A percentile compares a stretch with the other conserved stretches of the same genome.
These are phyloP conservation scores for Aromia moschata DNA, from an alignment of 2,888 invertebrate species.

Conservation along the genomic window DNA sequence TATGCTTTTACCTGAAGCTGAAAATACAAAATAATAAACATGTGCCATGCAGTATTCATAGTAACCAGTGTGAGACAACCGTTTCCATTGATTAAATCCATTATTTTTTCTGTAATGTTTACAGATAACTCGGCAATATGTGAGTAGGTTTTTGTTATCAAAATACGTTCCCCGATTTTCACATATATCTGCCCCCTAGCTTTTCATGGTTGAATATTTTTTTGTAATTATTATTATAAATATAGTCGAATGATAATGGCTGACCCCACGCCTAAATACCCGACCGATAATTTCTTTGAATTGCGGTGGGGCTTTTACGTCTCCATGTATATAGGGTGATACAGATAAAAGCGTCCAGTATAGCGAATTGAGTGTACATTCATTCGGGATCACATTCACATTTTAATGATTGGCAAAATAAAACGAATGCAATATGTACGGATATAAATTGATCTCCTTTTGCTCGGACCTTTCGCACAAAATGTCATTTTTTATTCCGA, in stretches of 20 bases:
- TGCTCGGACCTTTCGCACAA: too few relatives aligned
- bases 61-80: conserved; percentile 35
- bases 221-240: conserved; percentile 23
- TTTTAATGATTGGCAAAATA: too few relatives aligned
- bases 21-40: conserved; percentile 32
- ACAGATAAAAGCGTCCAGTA: neutral
- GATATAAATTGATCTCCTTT: too few relatives aligned
- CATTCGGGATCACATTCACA: too few relatives aligned
- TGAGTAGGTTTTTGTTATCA: conserved; percentile 60
- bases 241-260: conserved; percentile 26
- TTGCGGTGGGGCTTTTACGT: conserved; percentile 2
- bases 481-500: too few relatives aligned
- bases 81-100: too few relatives aligned
- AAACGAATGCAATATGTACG: too few relatives aligned
- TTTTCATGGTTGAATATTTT: conserved; percentile 25
- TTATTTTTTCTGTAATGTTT: conserved; percentile 59
- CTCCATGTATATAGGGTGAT: neutral
- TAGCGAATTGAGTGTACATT: too few relatives aligned
- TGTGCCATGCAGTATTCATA: conserved; percentile 21
- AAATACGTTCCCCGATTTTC: conserved; percentile 54
- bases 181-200: conserved; percentile 39
- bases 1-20: neutral
- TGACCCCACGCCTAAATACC: conserved; percentile 19
- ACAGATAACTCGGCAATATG: conserved; percentile 63
- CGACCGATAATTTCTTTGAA: conserved; percentile 9